Percentiles rank a stretch among this genome's conserved stretches.
Evolutionary conservation across 2,888 invertebrate species (phyloP).

Genomic region (Electrophaes corylata): DNA sequence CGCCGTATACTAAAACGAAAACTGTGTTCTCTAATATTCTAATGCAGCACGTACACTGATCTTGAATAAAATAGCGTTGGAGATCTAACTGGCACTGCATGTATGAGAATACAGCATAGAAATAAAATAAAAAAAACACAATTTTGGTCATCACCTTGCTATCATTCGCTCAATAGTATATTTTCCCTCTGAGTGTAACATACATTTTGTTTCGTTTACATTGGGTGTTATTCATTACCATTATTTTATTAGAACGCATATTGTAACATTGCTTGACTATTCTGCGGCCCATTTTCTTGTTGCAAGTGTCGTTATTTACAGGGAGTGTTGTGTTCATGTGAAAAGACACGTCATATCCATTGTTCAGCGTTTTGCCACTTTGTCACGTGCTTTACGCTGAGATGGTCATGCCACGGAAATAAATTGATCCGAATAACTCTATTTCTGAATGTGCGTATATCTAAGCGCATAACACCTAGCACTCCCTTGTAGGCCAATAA

Average conservation of each 20-base stretch:
- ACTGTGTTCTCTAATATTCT: no score
- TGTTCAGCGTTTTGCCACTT: conserved; percentile 37
- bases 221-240: conserved; percentile 39
- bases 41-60: background rate
- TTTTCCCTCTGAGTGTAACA: conserved; percentile 28
- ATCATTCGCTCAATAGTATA: conserved; percentile 18
- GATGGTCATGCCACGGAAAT: conserved; percentile 43
- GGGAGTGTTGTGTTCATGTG: conserved; percentile 34
- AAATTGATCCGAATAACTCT: conserved; percentile 8
- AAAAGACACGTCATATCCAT: conserved; percentile 37
- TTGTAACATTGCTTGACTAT: conserved; percentile 33
- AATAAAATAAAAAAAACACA: no score
- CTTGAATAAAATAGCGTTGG: no score
- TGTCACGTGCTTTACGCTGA: conserved; percentile 49
- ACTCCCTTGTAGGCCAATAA: no score
- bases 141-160: background rate
- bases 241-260: conserved; percentile 32
- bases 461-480: no score
- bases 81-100: background rate
- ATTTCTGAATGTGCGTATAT: no score
- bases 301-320: conserved; percentile 24
- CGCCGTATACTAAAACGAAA: background rate
- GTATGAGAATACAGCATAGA: no score
- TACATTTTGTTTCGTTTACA: conserved; percentile 36
- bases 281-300: conserved; percentile 27